Percentiles rank a stretch among this genome's conserved stretches.
Evolutionary conservation across 2,888 invertebrate species (phyloP).

Genomic region (Acleris cristana): DNA sequence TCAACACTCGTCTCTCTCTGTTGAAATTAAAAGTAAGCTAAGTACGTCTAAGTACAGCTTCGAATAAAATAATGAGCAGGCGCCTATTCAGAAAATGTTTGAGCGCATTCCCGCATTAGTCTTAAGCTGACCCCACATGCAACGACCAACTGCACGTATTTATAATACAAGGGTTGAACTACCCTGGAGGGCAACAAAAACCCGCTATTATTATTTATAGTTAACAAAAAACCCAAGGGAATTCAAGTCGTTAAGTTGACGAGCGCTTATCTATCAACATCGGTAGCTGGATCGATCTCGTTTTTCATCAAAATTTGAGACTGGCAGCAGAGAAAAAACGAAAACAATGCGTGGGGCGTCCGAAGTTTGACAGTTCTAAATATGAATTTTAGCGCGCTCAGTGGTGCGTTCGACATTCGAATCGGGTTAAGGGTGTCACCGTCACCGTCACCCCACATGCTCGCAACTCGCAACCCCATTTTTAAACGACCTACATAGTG

Average conservation of each 20-base stretch:
- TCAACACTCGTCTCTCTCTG: conserved; percentile 39
- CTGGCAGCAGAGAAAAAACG: conserved; percentile 56
- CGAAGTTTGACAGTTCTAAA: conserved; percentile 57
- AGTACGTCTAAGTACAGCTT: conserved; percentile 19
- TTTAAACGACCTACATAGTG: conserved; percentile 76
- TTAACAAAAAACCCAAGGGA: conserved; percentile 55
- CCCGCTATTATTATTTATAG: conserved; percentile 75
- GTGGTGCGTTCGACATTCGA: conserved; percentile 62
- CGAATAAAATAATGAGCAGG: conserved; percentile 45
- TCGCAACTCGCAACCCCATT: conserved; percentile 75
- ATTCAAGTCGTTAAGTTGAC: conserved; percentile 62
- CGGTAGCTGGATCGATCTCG: conserved; percentile 53
- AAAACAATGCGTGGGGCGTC: conserved; percentile 70
- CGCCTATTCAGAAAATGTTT: conserved; percentile 48
- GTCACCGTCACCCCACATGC: conserved; percentile 66
- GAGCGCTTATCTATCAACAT: conserved; percentile 70
- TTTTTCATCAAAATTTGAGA: conserved; percentile 52
- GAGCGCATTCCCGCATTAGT: conserved; percentile 57
- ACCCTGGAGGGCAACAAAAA: conserved; percentile 74
- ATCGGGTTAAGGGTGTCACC: conserved; percentile 74
- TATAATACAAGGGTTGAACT: conserved; percentile 73
- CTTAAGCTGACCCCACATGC: conserved; percentile 73
- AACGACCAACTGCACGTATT: conserved; percentile 75
- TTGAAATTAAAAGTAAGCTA: conserved; percentile 36
- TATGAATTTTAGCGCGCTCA: conserved; percentile 43